Evolutionary conservation across 2,888 invertebrate species (phyloP).

Genomic region (Drosophila cognata): DNA sequence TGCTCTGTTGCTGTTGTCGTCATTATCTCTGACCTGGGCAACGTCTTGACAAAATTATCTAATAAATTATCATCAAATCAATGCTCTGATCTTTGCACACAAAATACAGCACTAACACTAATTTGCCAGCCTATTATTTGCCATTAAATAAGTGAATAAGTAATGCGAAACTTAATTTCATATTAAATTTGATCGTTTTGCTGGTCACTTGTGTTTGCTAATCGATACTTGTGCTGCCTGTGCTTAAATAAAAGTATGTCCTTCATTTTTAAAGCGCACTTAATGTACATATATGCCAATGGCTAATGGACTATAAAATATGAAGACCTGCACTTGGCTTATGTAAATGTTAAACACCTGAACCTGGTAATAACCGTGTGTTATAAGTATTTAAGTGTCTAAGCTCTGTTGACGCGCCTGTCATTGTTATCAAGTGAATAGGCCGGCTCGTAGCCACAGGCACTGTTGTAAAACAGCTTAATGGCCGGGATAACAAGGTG

Average conservation of each 20-base stretch:
- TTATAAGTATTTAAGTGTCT: conserved; percentile 30
- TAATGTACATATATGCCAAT: background rate
- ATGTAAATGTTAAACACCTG: background rate
- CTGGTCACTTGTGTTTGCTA: background rate
- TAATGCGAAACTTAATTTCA: background rate
- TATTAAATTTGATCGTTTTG: background rate
- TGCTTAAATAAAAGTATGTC: background rate
- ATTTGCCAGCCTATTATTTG: background rate
- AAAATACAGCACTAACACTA: conserved; percentile 33
- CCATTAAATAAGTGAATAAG: background rate
- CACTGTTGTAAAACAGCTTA: conserved; percentile 65
- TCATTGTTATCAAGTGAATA: conserved; percentile 68
- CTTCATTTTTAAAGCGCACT: background rate
- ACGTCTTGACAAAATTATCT: conserved; percentile 68
- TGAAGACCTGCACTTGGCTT: background rate
- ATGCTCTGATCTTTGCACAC: conserved; percentile 52
- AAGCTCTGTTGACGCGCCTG: conserved; percentile 42
- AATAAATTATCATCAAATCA: conserved; percentile 55
- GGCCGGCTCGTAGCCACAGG: conserved; percentile 47
- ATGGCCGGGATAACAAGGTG: conserved; percentile 70
- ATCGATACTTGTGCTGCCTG: background rate
- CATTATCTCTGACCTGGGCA: conserved; percentile 40
- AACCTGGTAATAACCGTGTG: conserved; percentile 23
- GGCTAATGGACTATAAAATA: conserved; percentile 13
- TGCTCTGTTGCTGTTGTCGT: background rate